phyloP scores from a whole-genome alignment of 2,797 vertebrate species.

The Coilia nasus region DNA sequence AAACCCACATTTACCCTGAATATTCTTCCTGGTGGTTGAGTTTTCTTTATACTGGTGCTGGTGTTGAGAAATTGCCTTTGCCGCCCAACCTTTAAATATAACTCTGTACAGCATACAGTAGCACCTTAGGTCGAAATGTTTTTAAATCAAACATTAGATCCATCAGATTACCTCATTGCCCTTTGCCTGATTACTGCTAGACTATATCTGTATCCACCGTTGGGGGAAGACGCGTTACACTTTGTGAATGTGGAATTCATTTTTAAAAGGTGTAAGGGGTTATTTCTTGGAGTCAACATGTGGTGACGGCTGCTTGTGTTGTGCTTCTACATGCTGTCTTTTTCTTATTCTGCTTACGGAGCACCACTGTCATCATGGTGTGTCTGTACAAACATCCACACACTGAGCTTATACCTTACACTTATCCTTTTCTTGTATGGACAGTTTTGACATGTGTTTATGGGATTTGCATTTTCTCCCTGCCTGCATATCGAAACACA shows the following conservation, averaged over 20 bases:
- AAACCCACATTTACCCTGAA: neutral
- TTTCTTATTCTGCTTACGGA: neutral
- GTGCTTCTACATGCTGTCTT: neutral
- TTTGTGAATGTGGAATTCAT: neutral
- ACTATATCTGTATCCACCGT: no score
- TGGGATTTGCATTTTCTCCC: neutral
- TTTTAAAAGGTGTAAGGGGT: neutral
- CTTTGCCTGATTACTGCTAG: no score
- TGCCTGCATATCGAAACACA: neutral
- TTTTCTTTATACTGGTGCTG: neutral
- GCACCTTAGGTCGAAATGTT: no score
- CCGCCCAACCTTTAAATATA: neutral
- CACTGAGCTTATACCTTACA: neutral
- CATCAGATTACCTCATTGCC: no score
- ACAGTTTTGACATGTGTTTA: neutral
- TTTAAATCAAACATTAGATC: neutral
- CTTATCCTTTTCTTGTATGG: neutral
- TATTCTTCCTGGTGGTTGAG: neutral
- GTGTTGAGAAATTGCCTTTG: neutral
- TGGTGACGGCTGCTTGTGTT: neutral
- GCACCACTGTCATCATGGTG: neutral
- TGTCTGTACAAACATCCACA: neutral
- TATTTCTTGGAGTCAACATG: neutral
- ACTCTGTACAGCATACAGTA: no score
- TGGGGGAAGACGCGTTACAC: neutral